Percentiles rank a stretch among this genome's conserved stretches.
phyloP scores from a whole-genome alignment of 2,888 invertebrate species.

The Liodrosophila aerea region DNA sequence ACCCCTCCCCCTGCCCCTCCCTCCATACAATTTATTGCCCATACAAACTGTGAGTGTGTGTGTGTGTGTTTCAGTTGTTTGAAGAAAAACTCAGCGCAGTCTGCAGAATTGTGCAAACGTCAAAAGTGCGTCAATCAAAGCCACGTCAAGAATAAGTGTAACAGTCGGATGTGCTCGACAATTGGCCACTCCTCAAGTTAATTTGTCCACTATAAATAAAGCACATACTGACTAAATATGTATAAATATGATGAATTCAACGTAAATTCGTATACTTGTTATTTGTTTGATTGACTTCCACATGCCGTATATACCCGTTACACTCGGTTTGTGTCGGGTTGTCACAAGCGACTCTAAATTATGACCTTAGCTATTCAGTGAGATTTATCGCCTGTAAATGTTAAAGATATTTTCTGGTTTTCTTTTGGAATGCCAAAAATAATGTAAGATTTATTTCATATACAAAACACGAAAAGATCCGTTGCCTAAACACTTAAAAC shows the following conservation, averaged over 20 bases:
- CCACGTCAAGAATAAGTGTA: slow-evolving; percentile 24
- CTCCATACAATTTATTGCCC: slow-evolving; percentile 63
- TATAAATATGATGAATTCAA: no score
- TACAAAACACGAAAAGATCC: slow-evolving; percentile 38
- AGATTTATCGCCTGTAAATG: slow-evolving; percentile 34
- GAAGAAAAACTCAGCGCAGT: slow-evolving; percentile 33
- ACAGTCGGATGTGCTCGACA: neutral
- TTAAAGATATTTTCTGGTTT: neutral
- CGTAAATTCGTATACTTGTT: no score
- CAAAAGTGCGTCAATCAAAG: slow-evolving; percentile 78
- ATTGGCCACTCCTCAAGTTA: no score
- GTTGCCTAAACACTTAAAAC: slow-evolving; percentile 40
- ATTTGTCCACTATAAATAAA: no score
- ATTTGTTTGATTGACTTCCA: no score
- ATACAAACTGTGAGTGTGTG: slow-evolving; percentile 41
- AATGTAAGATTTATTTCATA: slow-evolving; percentile 41
- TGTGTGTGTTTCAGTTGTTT: slow-evolving; percentile 23
- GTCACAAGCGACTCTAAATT: slow-evolving; percentile 17
- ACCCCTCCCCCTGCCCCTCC: neutral
- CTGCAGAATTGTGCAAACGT: slow-evolving; percentile 62
- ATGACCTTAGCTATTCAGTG: slow-evolving; percentile 8
- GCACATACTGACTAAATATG: no score
- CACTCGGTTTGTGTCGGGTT: no score
- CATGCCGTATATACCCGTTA: neutral
- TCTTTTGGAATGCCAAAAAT: slow-evolving; percentile 17